Percentiles rank a stretch among this genome's conserved stretches.
These are phyloP conservation scores for Lycia hirtaria DNA, from an alignment of 2,888 invertebrate genomes.

Conservation along the genomic window DNA sequence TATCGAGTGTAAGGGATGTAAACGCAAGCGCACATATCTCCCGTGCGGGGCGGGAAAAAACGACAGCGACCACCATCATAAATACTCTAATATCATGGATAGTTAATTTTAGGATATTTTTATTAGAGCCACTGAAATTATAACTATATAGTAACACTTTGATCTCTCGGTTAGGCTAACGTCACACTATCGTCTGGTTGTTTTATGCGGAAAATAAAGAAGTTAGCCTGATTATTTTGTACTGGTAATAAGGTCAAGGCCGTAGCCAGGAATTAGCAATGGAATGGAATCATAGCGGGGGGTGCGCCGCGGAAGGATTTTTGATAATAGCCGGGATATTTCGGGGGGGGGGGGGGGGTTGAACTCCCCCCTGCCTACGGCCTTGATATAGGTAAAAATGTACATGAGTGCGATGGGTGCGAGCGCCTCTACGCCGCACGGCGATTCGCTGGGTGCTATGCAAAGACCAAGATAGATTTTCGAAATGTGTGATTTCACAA, in stretches of 20 bases:
- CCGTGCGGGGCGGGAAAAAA: slow-evolving; percentile 27
- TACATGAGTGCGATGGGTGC: slow-evolving; percentile 46
- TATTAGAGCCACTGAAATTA: slow-evolving; percentile 56
- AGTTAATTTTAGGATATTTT: slow-evolving; percentile 56
- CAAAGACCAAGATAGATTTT: slow-evolving; percentile 73
- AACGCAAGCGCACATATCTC: neutral
- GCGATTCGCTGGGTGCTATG: slow-evolving; percentile 68
- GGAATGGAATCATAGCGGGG: no score
- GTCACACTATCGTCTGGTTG: slow-evolving; percentile 45
- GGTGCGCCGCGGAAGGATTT: no score
- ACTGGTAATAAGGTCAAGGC: no score
- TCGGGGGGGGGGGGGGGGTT: no score
- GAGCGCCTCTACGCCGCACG: slow-evolving; percentile 11
- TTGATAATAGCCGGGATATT: no score
- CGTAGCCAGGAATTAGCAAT: no score
- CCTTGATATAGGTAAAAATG: slow-evolving; percentile 50
- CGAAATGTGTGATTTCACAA: slow-evolving; percentile 44
- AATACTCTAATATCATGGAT: slow-evolving; percentile 53
- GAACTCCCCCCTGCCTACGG: no score
- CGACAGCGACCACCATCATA: slow-evolving; percentile 4
- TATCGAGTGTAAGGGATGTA: neutral
- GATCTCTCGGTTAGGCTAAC: slow-evolving; percentile 55
- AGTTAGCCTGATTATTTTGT: slow-evolving; percentile 49
- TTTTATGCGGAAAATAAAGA: slow-evolving; percentile 47
- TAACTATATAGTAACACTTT: slow-evolving; percentile 49